Evolutionary conservation across 2,113 vertebrate species (phyloP).

Genomic region (Eupsittula cactorum): DNA sequence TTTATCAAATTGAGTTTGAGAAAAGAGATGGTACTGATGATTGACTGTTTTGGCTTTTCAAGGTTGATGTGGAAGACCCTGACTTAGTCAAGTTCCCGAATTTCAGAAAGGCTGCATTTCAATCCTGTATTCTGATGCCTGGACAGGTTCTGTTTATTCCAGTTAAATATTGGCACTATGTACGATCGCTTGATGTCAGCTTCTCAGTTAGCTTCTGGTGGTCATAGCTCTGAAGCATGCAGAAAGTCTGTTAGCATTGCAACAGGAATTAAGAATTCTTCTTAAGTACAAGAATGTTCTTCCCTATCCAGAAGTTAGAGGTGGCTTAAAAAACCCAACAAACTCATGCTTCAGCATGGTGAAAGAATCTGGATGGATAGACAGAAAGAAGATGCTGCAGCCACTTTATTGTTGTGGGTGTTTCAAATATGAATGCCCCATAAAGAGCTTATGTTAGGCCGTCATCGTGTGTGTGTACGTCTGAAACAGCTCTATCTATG

Average conservation of each 20-base stretch:
- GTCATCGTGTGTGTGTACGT: too few species aligned
- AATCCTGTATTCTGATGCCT: slow-evolving; percentile 86
- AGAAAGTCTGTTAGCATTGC: neutral
- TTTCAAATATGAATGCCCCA: neutral
- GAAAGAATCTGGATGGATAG: neutral
- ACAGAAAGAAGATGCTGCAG: neutral
- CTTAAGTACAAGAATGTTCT: neutral
- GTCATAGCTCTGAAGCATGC: slow-evolving; percentile 76
- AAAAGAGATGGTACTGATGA: neutral
- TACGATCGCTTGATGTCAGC: slow-evolving; percentile 89
- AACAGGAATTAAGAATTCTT: neutral
- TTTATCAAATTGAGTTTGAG: neutral
- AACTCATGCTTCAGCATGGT: neutral
- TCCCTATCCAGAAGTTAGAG: neutral
- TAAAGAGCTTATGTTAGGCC: neutral
- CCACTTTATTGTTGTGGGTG: neutral
- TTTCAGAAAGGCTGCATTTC: slow-evolving; percentile 81
- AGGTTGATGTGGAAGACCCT: slow-evolving; percentile 93
- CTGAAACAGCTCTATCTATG: neutral
- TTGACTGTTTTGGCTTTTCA: neutral
- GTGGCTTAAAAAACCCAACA: neutral
- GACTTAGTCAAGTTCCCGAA: slow-evolving; percentile 83
- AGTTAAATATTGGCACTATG: slow-evolving; percentile 89
- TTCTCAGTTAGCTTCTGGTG: slow-evolving; percentile 99
- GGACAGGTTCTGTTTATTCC: slow-evolving; percentile 96